Base-by-base conservation (phyloP, 2,888 invertebrate genomes). In the Cephalotes varians region DNA sequence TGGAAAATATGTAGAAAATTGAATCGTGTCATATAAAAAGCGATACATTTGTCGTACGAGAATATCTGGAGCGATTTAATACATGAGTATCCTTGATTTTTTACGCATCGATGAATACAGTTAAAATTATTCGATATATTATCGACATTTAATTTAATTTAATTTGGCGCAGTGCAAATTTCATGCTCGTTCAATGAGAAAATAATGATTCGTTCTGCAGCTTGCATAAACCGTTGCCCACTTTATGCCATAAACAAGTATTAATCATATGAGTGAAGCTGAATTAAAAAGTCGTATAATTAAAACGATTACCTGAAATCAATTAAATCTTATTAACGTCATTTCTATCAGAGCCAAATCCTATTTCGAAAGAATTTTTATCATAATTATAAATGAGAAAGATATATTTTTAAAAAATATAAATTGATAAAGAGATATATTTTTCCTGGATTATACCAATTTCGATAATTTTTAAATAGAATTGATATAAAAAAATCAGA, bases 131-230 rank as follows among this genome's bases (percentile, higher is more conserved):
- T 44, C 56, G 12, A 67, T 44, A 56, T 56, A 77, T 77, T 77
- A 54, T 67, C 44, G 54, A 34, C 67, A 67, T 77, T 77, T 77
- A 77, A 77, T 77, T 77, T 44, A 77, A 67, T 77, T 77, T 67
- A 67, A 77, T 77, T 67, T 77, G 34, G 25, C 21, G 56, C 56
- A 67, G 15, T 21, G 56, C 67, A 67, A 77, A 67, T 77, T 77
- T 77, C 67, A 67, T 67, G 77, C 56, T 77, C 67, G 67, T 77
- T 77, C 67, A 67, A 56, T 67, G 77, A 67, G 77, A 77, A 77
- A 77, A 77, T 77, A 67, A 77, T 67, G 67, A 77, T 77, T 65
- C 12, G 54, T 40, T 58, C 31, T 77, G 56, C 67, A 67, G 44
- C n/a, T 31, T 77, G 77, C 77, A 77, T 77, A 77, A 77, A 56